A percentile compares a stretch with the other conserved stretches of the same genome.
Evolutionary conservation across 2,113 vertebrate genomes (phyloP).

Genomic region (Salvator merianae): DNA sequence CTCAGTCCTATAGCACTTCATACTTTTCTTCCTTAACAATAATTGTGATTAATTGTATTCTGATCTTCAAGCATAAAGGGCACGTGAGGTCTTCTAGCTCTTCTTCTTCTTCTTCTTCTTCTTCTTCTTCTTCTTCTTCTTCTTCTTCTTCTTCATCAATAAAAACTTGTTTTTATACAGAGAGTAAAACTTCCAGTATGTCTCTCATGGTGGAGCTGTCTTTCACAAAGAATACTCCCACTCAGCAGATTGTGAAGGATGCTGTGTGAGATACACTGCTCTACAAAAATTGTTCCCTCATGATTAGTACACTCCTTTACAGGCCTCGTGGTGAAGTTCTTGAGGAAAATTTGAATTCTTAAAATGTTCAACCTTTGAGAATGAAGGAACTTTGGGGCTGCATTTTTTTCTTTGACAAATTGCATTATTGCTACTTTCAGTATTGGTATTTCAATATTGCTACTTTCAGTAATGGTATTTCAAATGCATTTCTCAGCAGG

Average conservation of each 20-base stretch:
- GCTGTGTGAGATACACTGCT: not conserved
- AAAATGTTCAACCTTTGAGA: not conserved
- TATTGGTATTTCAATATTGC: not conserved
- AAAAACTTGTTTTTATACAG: too few relatives aligned
- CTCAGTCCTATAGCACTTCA: slow-evolving; percentile 12
- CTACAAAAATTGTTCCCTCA: not conserved
- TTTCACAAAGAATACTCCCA: too few relatives aligned
- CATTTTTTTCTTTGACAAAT: not conserved
- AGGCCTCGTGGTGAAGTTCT: not conserved
- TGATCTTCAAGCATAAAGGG: slow-evolving; percentile 10
- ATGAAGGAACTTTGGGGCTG: too few relatives aligned
- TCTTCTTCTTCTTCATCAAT: too few relatives aligned
- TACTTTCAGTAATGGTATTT: too few relatives aligned
- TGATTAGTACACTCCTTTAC: not conserved
- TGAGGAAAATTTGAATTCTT: not conserved
- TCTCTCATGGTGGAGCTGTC: too few relatives aligned
- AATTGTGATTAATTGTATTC: slow-evolving; percentile 27
- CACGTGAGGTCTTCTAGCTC: slow-evolving; percentile 3
- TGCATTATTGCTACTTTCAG: not conserved
- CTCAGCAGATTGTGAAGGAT: not conserved
- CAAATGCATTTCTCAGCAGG: not conserved
- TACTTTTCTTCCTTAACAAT: slow-evolving; percentile 22
- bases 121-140: too few relatives aligned
- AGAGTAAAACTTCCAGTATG: too few relatives aligned
- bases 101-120: too few relatives aligned